Conservation (phyloP, 2,113 vertebrate species). For the Siniperca knerii region DNA sequence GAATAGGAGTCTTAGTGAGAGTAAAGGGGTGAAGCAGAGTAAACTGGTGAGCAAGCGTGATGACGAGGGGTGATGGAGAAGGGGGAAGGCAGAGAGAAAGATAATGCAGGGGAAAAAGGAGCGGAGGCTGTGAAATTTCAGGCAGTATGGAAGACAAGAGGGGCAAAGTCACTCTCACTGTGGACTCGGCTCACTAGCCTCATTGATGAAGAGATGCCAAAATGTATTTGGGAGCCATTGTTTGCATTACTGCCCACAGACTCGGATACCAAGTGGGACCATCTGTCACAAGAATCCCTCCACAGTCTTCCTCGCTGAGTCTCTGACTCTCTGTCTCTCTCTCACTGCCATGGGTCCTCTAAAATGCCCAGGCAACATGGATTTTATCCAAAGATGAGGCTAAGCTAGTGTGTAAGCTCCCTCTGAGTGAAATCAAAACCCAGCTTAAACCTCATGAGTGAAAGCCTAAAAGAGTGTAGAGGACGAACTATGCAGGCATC, state of each 20-base stretch:
- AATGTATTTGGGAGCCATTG: constrained; percentile 68
- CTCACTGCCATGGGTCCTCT: constrained; percentile 49
- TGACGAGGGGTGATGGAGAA: constrained; percentile 28
- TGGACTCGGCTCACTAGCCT: constrained; percentile 51
- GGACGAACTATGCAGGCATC: constrained; percentile 26
- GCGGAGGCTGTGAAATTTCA: constrained; percentile 43
- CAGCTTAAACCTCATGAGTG: constrained; percentile 63
- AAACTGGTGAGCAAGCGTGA: constrained; percentile 46
- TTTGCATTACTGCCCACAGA: constrained; percentile 75
- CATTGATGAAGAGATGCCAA: constrained; percentile 69
- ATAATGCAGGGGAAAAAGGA: constrained; percentile 5
- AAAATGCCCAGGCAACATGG: constrained; percentile 66
- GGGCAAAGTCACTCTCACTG: constrained; percentile 53
- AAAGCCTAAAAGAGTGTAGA: constrained; percentile 36
- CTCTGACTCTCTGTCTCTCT: constrained; percentile 50
- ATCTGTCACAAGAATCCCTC: constrained; percentile 72
- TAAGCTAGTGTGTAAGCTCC: constrained; percentile 78
- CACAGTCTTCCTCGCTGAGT: constrained; percentile 30
- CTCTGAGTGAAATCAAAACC: constrained; percentile 75
- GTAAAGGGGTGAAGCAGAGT: constrained; percentile 39
- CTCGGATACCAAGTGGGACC: constrained; percentile 59
- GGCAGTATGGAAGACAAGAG: constrained; percentile 45
- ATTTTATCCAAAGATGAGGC: constrained; percentile 69
- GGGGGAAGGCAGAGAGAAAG: constrained; percentile 21
- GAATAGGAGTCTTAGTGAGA: constrained; percentile 32